Conservation (phyloP, 2,888 invertebrate genomes). For the Allygus modestus region DNA sequence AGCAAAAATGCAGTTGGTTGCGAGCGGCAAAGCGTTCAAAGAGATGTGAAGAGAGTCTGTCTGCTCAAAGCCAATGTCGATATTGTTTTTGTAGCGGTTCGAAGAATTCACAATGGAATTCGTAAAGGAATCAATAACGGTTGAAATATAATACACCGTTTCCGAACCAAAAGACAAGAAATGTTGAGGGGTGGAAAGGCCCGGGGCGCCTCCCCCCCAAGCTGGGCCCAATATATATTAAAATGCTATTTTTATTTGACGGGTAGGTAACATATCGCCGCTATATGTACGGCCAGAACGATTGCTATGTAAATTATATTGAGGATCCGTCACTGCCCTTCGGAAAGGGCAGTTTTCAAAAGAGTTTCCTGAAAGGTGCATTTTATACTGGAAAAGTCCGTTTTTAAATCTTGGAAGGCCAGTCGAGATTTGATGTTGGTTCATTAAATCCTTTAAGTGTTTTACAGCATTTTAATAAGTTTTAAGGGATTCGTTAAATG, state of each 20-base stretch:
- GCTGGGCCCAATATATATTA: conserved; percentile 61
- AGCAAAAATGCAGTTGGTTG: conserved; percentile 44
- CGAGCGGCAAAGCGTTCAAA: conserved; percentile 37
- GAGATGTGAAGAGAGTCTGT: conserved; percentile 49
- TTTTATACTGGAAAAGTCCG: no score
- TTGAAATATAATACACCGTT: conserved; percentile 59
- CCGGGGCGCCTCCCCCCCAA: background rate
- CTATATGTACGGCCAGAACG: conserved; percentile 10
- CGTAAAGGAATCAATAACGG: conserved; percentile 60
- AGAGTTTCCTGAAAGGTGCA: no score
- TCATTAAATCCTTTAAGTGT: no score
- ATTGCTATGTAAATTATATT: conserved; percentile 56
- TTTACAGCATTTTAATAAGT: no score
- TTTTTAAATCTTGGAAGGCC: no score
- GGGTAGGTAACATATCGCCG: conserved; percentile 56
- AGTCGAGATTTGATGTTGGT: no score
- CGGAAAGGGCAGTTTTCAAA: background rate
- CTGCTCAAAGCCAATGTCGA: conserved; percentile 42
- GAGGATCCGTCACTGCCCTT: conserved; percentile 52
- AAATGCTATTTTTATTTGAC: conserved; percentile 62
- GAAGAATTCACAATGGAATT: conserved; percentile 55
- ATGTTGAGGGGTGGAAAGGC: conserved; percentile 2
- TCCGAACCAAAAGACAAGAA: conserved; percentile 59
- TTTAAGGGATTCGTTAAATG: no score
- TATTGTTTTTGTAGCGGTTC: conserved; percentile 58